phyloP scores from a whole-genome alignment of 2,113 vertebrate species.

The Uropsilus gracilis region DNA sequence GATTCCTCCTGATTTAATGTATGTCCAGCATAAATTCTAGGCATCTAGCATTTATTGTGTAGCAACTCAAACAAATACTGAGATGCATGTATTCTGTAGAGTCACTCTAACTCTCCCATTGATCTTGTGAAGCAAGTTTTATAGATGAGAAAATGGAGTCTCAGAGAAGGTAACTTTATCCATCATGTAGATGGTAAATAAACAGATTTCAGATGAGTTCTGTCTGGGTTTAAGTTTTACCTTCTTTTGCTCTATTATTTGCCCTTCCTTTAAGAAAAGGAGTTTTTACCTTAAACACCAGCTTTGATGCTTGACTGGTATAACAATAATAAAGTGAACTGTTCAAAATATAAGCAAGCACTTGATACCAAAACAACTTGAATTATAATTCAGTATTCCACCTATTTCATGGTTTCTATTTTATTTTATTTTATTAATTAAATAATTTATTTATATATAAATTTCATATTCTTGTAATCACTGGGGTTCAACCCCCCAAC shows the following conservation, averaged over 20 bases:
- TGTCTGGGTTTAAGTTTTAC: not conserved
- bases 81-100: not conserved
- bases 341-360: not conserved
- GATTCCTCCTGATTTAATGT: not conserved
- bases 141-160: not conserved
- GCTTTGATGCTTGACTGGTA: not conserved
- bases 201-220: not conserved
- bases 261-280: not conserved
- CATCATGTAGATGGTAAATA: not conserved
- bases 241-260: not conserved
- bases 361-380: not conserved
- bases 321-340: not conserved
- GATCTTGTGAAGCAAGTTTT: not conserved
- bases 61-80: not conserved
- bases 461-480: too few species aligned
- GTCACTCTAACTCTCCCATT: not conserved
- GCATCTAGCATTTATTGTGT: not conserved
- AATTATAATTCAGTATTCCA: not conserved
- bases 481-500: too few species aligned
- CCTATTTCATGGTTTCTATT: not conserved
- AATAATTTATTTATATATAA: too few species aligned
- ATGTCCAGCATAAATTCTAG: not conserved
- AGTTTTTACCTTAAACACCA: not conserved
- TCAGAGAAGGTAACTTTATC: not conserved
- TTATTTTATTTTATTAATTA: too few species aligned